phyloP scores from a whole-genome alignment of 2,888 invertebrate genomes.

The Vesta saturnalis region DNA sequence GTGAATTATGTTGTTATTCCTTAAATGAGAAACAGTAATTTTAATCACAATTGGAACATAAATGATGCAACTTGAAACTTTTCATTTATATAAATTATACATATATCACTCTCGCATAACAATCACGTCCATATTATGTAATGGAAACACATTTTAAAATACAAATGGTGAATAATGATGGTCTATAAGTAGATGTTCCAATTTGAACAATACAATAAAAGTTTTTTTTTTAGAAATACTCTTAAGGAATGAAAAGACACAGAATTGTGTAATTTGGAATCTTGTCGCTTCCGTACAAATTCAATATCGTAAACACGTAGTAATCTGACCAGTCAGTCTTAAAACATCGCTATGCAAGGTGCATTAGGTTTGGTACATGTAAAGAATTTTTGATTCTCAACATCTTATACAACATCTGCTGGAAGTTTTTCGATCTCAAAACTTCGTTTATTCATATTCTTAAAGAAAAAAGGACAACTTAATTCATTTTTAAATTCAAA shows the following conservation, averaged over 20 bases:
- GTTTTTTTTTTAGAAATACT: no score
- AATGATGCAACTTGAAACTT: no score
- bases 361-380: conserved; percentile 30
- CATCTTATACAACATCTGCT: conserved; percentile 23
- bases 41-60: no score
- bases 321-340: conserved; percentile 37
- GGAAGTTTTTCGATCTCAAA: conserved; percentile 4
- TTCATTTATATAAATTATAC: no score
- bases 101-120: no score
- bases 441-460: neutral
- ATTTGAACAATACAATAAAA: no score
- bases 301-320: conserved; percentile 41
- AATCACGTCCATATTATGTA: no score
- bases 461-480: neutral
- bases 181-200: no score
- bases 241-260: conserved; percentile 12
- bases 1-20: no score
- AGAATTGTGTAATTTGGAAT: conserved; percentile 19
- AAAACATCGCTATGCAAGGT: conserved; percentile 33
- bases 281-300: conserved; percentile 32
- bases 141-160: no score
- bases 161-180: no score
- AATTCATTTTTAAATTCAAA: neutral
- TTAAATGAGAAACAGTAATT: no score
- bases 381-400: conserved; percentile 30